phyloP scores from a whole-genome alignment of 2,888 invertebrate genomes.

The Apodemia mormo region DNA sequence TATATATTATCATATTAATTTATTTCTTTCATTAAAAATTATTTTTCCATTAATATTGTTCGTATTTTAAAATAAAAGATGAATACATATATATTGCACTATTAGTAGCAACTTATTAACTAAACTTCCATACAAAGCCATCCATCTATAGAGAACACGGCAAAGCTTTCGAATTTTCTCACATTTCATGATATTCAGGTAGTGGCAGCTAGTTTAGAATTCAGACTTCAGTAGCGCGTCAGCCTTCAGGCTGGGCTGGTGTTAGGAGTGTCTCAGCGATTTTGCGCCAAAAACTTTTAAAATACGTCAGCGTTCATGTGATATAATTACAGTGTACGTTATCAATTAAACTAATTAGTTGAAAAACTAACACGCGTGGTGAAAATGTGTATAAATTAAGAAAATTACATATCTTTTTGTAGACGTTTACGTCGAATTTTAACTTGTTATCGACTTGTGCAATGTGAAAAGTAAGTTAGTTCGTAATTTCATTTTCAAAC shows the following conservation, averaged over 20 bases:
- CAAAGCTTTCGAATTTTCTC: not conserved
- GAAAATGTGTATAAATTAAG: conserved; percentile 12
- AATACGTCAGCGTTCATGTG: conserved; percentile 3
- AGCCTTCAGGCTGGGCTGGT: conserved; percentile 9
- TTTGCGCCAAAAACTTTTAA: conserved; percentile 11
- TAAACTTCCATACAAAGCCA: not conserved
- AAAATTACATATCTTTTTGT: not conserved
- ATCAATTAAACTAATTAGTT: conserved; percentile 12
- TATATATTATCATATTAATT: no score
- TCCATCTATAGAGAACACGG: not conserved
- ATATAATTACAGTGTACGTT: conserved; percentile 14
- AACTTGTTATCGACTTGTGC: not conserved
- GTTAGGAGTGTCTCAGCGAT: not conserved
- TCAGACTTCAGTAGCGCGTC: not conserved
- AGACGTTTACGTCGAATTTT: not conserved
- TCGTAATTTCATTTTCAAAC: not conserved
- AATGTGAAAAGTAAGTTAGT: conserved; percentile 10
- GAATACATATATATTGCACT: not conserved
- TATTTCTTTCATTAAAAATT: no score
- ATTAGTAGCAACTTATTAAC: not conserved
- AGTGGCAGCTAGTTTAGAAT: not conserved
- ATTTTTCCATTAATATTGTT: no score
- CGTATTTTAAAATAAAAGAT: no score
- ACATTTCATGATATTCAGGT: conserved; percentile 6
- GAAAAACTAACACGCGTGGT: conserved; percentile 5